Percentiles rank a stretch among this genome's conserved stretches.
Conservation (phyloP, 2,113 vertebrate species). For the Carlito syrichta region DNA sequence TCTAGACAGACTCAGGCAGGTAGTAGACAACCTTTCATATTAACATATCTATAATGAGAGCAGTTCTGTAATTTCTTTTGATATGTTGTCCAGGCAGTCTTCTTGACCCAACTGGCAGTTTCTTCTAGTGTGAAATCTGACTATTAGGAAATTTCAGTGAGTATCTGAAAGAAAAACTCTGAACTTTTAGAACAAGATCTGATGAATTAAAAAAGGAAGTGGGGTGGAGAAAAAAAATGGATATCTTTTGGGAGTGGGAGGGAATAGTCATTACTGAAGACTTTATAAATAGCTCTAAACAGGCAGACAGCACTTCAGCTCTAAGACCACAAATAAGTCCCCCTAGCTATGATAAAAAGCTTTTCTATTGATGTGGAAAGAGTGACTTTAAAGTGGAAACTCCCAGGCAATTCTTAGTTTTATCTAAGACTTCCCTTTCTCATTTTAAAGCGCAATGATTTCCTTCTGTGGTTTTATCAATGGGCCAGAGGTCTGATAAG, state of each 20-base stretch:
- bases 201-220: neutral
- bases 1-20: neutral
- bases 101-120: neutral
- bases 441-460: slow-evolving; percentile 82
- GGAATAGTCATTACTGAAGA: slow-evolving; percentile 36
- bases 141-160: neutral
- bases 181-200: neutral
- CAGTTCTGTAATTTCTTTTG: slow-evolving; percentile 7
- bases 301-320: slow-evolving; percentile 50
- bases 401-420: slow-evolving; percentile 75
- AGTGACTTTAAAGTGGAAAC: slow-evolving; percentile 74
- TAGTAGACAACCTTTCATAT: neutral
- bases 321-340: slow-evolving; percentile 68
- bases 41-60: neutral
- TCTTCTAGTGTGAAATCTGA: slow-evolving; percentile 41
- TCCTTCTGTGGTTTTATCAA: slow-evolving; percentile 83
- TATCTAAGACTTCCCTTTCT: slow-evolving; percentile 82
- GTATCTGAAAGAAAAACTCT: neutral
- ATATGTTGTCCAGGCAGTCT: neutral
- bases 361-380: slow-evolving; percentile 66
- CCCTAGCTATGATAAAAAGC: slow-evolving; percentile 50
- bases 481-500: slow-evolving; percentile 79
- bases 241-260: neutral
- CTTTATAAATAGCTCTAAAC: slow-evolving; percentile 57
- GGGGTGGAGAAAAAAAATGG: neutral